These are phyloP conservation scores for Diadema setosum DNA, from an alignment of 35 echinoderm and acorn worm genomes.

Conservation along the genomic window DNA sequence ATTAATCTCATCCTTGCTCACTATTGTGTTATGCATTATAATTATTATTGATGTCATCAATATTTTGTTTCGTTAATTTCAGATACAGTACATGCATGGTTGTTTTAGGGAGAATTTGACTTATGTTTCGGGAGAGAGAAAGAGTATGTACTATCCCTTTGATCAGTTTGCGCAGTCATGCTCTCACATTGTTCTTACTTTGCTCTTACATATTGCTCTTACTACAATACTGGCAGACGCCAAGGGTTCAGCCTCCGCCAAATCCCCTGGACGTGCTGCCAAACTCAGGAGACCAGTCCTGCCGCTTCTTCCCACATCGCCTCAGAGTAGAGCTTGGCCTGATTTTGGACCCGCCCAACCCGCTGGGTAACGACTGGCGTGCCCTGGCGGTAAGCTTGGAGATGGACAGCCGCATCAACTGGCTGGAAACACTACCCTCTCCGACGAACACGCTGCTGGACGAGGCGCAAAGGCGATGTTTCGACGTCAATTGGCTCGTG, in stretches of 20 bases:
- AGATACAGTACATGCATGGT: neutral
- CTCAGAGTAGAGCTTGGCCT: neutral
- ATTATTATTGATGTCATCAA: too few relatives aligned
- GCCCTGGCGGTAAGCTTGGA: slow-evolving; percentile 57
- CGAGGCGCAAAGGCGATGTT: slow-evolving; percentile 32
- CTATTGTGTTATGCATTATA: too few relatives aligned
- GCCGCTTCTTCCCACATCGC: neutral
- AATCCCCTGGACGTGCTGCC: too few relatives aligned
- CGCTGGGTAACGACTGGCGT: slow-evolving; percentile 80
- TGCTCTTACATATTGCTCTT: neutral
- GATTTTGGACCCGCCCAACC: slow-evolving; percentile 42
- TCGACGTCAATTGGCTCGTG: slow-evolving; percentile 54
- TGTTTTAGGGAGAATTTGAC: neutral
- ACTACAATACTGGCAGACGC: too few relatives aligned
- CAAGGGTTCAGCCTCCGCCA: neutral
- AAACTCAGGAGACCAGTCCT: neutral
- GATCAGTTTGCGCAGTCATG: neutral
- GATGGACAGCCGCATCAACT: slow-evolving; percentile 43
- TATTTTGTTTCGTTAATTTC: too few relatives aligned
- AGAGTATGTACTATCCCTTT: neutral
- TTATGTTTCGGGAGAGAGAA: neutral
- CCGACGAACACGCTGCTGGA: slow-evolving; percentile 52
- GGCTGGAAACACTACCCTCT: slow-evolving; percentile 15
- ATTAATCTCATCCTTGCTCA: too few relatives aligned
- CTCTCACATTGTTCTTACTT: neutral